Evolutionary conservation across 2,888 invertebrate genomes (phyloP), one percentile per base, ranked within the genome.

Genomic region (Hyposoter dolosus): DNA sequence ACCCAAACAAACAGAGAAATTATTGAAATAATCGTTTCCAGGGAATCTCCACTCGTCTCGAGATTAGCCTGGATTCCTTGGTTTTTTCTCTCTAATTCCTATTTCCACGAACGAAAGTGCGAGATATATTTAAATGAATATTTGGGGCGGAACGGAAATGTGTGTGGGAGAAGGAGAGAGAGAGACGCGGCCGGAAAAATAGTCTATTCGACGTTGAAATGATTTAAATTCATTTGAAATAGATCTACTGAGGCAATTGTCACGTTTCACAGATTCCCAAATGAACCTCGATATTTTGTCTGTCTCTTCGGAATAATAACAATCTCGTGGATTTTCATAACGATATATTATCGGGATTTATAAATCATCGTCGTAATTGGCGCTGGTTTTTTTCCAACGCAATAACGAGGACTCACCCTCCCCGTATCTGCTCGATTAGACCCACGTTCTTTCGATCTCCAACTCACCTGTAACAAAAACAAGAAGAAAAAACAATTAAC

Each of bases 381-480:
- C 50, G 72, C 65, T 60, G 68, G 86, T 56, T 65, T 78, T 69
- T 81, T 88, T 86, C 71, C 45, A 53, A 79, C 79, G 80, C 85
- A 86, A 85, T 78, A 78, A 83, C 80, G 87, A 86, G 87, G 87
- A 92, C 92, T 92, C 92, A 92, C 92, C 92, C 91, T 90, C 89
- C 87, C 90, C 86, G 86, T 88, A 83, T 91, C 90, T 89, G 88
- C 89, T 86, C 87, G 88, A 77, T 90, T 83, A 89, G 91, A 89
- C 87, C 86, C 90, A 83, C 89, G 89, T 87, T 92, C 90, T 91
- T 91, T 91, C 80, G 91, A 89, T 83, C 90, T 90, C 90, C 92
- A 91, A 93, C 93, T 93, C 92, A 93, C 93, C 93, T 93, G 91
- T 35, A 93, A 93, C 88, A 91, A 78, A 85, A 88, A 87, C 86